These are phyloP conservation scores for Caenorhabditis brenneri DNA, from an alignment of 1,140 invertebrate genomes.

Conservation along the genomic window DNA sequence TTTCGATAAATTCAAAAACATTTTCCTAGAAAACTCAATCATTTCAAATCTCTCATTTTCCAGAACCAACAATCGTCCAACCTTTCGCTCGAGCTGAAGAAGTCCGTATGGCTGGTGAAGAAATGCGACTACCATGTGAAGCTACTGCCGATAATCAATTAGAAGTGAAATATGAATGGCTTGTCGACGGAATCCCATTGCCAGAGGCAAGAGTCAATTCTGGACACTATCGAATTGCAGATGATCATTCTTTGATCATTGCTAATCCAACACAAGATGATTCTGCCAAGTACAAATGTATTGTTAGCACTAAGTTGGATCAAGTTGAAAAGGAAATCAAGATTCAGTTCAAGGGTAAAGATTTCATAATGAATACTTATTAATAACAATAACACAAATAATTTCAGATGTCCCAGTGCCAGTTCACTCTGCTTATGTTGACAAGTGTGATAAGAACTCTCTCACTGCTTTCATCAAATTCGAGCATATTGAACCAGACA, in stretches of 20 bases:
- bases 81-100: slow-evolving; percentile 60
- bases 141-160: slow-evolving; percentile 84
- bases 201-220: slow-evolving; percentile 33
- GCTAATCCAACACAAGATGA: slow-evolving; percentile 91
- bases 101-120: slow-evolving; percentile 77
- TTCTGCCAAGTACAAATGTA: slow-evolving; percentile 91
- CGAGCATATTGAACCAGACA: slow-evolving; percentile 87
- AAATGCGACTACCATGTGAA: slow-evolving; percentile 90
- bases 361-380: background rate
- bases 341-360: slow-evolving; percentile 84
- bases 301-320: slow-evolving; percentile 87
- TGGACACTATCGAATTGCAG: slow-evolving; percentile 63
- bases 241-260: slow-evolving; percentile 91
- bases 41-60: slow-evolving; percentile 9
- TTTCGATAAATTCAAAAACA: too few species aligned
- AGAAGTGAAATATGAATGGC: slow-evolving; percentile 84
- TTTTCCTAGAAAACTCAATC: too few species aligned
- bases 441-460: slow-evolving; percentile 75
- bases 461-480: slow-evolving; percentile 81
- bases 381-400: background rate
- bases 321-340: slow-evolving; percentile 82
- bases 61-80: slow-evolving; percentile 65
- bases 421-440: slow-evolving; percentile 77
- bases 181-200: slow-evolving; percentile 82
- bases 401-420: slow-evolving; percentile 86